Conservation (phyloP, 2,113 vertebrate genomes). For the Silurus meridionalis region DNA sequence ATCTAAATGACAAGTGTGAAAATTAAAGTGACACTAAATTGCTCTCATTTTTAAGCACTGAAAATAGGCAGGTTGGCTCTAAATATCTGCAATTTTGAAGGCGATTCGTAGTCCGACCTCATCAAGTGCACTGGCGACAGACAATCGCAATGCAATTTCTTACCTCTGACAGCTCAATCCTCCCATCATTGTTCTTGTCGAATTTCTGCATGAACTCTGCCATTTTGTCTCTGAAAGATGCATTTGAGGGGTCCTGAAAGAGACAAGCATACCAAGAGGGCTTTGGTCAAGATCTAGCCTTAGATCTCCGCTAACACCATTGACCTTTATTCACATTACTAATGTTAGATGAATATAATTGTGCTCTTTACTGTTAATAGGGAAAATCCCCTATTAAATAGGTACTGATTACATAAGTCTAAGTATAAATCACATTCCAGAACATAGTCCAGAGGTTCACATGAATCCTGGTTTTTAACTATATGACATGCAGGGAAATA, state of each 20-base stretch:
- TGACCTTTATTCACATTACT: slow-evolving; percentile 11
- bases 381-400: neutral
- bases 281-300: neutral
- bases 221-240: slow-evolving; percentile 88
- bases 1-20: neutral
- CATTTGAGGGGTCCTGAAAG: slow-evolving; percentile 81
- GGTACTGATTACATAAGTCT: slow-evolving; percentile 24
- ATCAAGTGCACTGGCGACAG: neutral
- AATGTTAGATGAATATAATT: neutral
- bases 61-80: neutral
- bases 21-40: neutral
- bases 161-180: slow-evolving; percentile 97
- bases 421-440: neutral
- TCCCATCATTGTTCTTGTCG: slow-evolving; percentile 92
- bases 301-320: neutral
- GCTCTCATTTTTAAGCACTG: neutral
- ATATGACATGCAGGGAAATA: slow-evolving; percentile 9
- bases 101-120: neutral
- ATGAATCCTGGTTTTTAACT: neutral
- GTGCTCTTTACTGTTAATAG: neutral
- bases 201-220: slow-evolving; percentile 98
- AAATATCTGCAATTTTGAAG: slow-evolving; percentile 8
- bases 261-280: slow-evolving; percentile 24
- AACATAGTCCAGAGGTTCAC: neutral
- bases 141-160: slow-evolving; percentile 48